Evolutionary conservation across 2,797 vertebrate species (phyloP), one percentile per base, ranked within the genome.

Genomic region (Pseudocheirus occidentalis): DNA sequence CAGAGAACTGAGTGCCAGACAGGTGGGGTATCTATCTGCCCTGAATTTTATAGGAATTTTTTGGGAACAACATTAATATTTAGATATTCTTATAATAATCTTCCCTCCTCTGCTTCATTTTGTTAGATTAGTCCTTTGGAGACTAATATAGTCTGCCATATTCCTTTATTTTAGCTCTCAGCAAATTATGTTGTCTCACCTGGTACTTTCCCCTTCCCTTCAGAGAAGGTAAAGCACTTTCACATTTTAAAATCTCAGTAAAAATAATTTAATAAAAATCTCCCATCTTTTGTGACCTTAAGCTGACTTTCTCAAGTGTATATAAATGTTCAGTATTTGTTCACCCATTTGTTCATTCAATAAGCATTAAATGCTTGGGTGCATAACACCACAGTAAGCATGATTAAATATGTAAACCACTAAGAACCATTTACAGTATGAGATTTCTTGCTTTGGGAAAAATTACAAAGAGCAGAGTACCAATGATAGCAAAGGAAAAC

Each of bases 401-500:
- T 87, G 40, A 87, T 87, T 87, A 87, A 50, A 87, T 10, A 87
- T 27, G 24, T 46, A 87, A 87, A 28, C 73, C 73, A 87, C 24
- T 87, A 50, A 50, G 40, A 50, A 46, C 40, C 40, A 87, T 50
- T 50, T 87, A 87, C 73, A 87, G 9, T 87, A 87, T 87, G 21
- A 46, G 73, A 50, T 50, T 87, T 87, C 40, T 87, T 50, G 40
- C 40, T 50, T 12, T 87, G 73, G 73, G 40, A 50, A 46, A 50
- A 87, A 50, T 50, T 40, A 91, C 58, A 66, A 90, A 91, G 34
- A 90, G 29, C 53, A 53, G 4, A 94, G 92, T 93, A 57, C 0
- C 4, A 94, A 92, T 28, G 24, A 91, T 58, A 92, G 18, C 40
- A 96, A 95, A 34, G 93, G 28, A 89, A 81, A 93, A 62, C 6